phyloP scores from a whole-genome alignment of 2,113 vertebrate species.

The Ammodytes dubius region DNA sequence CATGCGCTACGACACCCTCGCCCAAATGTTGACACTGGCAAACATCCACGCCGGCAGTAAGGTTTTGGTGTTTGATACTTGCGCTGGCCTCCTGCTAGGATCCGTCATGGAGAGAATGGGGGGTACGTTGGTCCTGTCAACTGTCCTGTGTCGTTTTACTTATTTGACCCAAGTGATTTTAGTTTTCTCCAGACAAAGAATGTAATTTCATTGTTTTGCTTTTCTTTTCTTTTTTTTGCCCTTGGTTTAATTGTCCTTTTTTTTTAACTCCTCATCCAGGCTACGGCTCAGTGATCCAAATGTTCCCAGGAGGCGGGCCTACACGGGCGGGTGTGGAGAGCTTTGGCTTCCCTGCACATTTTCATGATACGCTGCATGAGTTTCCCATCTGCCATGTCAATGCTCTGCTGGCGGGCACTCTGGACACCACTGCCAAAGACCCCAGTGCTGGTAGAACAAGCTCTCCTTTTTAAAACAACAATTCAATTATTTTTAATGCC shows the following conservation, averaged over 20 bases:
- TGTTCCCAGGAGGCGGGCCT: slow-evolving; percentile 93
- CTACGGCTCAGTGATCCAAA: slow-evolving; percentile 94
- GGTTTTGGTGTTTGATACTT: slow-evolving; percentile 95
- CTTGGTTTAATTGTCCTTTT: slow-evolving; percentile 14
- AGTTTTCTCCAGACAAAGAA: neutral
- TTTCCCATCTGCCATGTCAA: slow-evolving; percentile 94
- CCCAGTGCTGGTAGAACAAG: slow-evolving; percentile 44
- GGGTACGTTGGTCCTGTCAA: slow-evolving; percentile 78
- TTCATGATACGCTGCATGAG: slow-evolving; percentile 90
- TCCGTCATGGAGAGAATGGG: slow-evolving; percentile 97
- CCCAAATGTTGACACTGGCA: slow-evolving; percentile 94
- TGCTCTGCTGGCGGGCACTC: slow-evolving; percentile 89
- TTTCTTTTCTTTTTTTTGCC: neutral
- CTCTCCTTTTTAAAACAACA: neutral
- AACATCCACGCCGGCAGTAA: slow-evolving; percentile 96
- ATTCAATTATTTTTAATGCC: slow-evolving; percentile 10
- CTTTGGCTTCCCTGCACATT: slow-evolving; percentile 93
- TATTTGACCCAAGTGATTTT: neutral
- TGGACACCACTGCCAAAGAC: slow-evolving; percentile 79
- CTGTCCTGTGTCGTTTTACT: neutral
- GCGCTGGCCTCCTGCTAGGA: slow-evolving; percentile 94
- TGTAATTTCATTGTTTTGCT: neutral
- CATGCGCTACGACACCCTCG: slow-evolving; percentile 94
- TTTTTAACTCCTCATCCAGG: slow-evolving; percentile 79
- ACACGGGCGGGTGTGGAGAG: slow-evolving; percentile 91